Evolutionary conservation across 2,113 vertebrate species (phyloP).

Genomic region (Bos indicus): DNA sequence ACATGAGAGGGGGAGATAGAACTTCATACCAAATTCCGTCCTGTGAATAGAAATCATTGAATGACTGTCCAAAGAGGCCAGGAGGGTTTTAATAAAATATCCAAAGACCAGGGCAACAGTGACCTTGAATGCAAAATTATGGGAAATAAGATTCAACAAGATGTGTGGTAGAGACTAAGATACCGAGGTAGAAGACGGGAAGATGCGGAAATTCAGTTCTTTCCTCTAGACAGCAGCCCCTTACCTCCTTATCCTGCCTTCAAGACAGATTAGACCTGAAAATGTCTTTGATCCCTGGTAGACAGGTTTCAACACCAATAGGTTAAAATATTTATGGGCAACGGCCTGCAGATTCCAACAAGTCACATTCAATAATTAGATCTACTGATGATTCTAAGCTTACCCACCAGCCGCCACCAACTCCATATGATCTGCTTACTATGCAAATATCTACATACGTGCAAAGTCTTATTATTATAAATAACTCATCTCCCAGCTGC

Average conservation of each 20-base stretch:
- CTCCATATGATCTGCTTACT: slow-evolving; percentile 75
- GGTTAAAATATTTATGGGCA: slow-evolving; percentile 11
- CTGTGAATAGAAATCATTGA: neutral
- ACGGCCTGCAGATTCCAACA: neutral
- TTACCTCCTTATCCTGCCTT: neutral
- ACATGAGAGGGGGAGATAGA: neutral
- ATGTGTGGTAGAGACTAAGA: neutral
- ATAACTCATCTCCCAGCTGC: slow-evolving; percentile 74
- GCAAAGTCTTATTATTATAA: slow-evolving; percentile 60
- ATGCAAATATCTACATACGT: slow-evolving; percentile 66
- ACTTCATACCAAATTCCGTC: neutral
- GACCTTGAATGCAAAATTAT: slow-evolving; percentile 16
- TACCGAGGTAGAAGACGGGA: neutral
- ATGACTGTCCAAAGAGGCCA: neutral
- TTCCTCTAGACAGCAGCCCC: neutral
- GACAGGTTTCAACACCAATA: neutral
- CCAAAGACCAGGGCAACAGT: neutral
- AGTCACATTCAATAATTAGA: slow-evolving; percentile 8
- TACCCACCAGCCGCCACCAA: neutral
- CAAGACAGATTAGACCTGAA: neutral
- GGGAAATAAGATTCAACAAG: neutral
- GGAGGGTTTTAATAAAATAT: neutral
- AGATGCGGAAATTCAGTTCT: neutral
- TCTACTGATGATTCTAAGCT: neutral
- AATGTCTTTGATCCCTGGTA: slow-evolving; percentile 33